Conservation (phyloP, 2,113 vertebrate species). For the Nibea coibor region DNA sequence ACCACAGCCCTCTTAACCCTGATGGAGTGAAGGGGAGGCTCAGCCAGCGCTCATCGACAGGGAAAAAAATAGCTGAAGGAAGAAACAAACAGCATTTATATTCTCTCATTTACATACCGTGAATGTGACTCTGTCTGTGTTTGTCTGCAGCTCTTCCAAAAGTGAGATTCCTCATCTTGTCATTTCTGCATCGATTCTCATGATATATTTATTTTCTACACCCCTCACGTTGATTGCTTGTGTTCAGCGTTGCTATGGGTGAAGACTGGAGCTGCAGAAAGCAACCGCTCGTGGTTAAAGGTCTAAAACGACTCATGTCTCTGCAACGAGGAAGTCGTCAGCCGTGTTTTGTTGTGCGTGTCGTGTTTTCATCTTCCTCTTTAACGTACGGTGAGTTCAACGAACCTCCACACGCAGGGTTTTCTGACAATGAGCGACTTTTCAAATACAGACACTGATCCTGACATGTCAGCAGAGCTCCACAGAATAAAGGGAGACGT, state of each 20-base stretch:
- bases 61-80: constrained; percentile 7
- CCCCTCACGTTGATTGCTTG: background rate
- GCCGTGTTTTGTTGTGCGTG: background rate
- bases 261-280: background rate
- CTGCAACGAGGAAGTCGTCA: background rate
- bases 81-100: constrained; percentile 11
- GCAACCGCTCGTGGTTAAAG: background rate
- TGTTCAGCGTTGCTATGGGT: background rate
- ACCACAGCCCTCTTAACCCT: constrained; percentile 56
- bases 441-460: background rate
- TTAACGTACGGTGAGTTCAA: background rate
- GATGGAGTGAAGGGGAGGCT: constrained; percentile 25
- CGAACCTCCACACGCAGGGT: background rate
- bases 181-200: background rate
- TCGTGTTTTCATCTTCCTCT: background rate
- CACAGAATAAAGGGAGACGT: background rate
- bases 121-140: background rate
- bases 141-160: background rate
- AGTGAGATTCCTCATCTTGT: background rate
- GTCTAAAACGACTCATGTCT: background rate
- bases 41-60: constrained; percentile 19
- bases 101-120: background rate
- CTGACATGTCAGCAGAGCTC: background rate
- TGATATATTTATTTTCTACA: background rate
- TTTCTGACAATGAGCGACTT: too few relatives aligned